Conservation (phyloP, 37 sponge, comb jelly and placozoan genomes). For the Halisarca cf. caerulea region DNA sequence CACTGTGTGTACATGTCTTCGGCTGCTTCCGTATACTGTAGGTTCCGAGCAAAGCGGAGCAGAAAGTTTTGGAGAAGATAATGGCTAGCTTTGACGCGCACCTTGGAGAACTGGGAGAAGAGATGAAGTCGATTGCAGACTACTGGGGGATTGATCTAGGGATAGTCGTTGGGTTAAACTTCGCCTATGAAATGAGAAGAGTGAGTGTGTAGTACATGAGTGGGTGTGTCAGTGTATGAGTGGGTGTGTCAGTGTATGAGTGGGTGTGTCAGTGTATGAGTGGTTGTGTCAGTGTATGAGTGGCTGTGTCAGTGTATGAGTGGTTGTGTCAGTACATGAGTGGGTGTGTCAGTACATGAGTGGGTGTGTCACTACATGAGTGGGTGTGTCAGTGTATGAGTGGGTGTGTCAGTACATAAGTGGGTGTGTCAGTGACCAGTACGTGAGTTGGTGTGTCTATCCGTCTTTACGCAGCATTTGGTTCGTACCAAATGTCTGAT, state of each 20-base stretch:
- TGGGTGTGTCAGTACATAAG: neutral
- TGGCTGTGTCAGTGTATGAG: neutral
- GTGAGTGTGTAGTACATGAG: constrained; percentile 15
- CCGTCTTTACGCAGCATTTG: too few species aligned
- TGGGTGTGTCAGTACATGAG: neutral
- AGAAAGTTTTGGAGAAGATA: constrained; percentile 33
- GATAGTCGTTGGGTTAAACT: constrained; percentile 56
- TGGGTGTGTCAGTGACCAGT: neutral
- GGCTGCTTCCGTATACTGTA: neutral
- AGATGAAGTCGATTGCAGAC: constrained; percentile 68
- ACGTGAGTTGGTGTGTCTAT: neutral
- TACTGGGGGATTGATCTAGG: constrained; percentile 61
- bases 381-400: neutral
- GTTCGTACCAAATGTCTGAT: too few species aligned
- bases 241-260: too few species aligned
- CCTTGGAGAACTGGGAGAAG: constrained; percentile 64
- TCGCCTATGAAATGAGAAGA: constrained; percentile 62
- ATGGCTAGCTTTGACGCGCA: constrained; percentile 46
- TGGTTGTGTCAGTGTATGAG: neutral
- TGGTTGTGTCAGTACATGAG: neutral
- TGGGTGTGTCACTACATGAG: neutral
- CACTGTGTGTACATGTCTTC: too few species aligned
- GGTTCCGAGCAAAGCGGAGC: constrained; percentile 31
- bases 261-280: neutral
- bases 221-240: too few species aligned